Evolutionary conservation across 1,140 invertebrate species (phyloP), one percentile per base, ranked within the genome.

Genomic region (Danaus melanippus): DNA sequence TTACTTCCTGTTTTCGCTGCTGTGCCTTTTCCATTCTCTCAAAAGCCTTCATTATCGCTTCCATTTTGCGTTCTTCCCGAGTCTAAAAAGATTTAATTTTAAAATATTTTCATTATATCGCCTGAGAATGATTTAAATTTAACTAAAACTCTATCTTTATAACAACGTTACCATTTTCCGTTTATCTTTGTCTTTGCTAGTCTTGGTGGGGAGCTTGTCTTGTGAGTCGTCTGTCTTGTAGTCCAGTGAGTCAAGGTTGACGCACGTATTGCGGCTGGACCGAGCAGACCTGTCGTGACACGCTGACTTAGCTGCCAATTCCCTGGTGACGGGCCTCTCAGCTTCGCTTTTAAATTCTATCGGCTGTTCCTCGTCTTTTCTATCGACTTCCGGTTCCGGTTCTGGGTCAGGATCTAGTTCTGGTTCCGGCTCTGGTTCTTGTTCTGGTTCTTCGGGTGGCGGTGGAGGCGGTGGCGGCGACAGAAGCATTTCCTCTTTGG

Each of bases 11-110:
- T 67, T 93, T 93, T n/a, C 92, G 84, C 50, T 93, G 91, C 69
- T 94, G 90, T 10, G 92, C 92, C 64, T 94, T 94, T 66, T 95
- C 94, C 88, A 95, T 89, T 39, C 93, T 89, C 65, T 94, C 94
- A 80, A 99, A 96, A 0, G 96, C 95, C 74, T 96, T 95, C 91
- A 99, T 93, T 62, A 97, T 96, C 0, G 96, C 96, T 73, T 97
- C 95, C 89, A 99, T 92, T 87, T 99, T 99, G n/a, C 96, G 90
- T 72, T 99, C 97, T 83, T 99, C 97, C 4, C 96, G 87, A 2
- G 94, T 95, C 92, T 95, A 85, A 49, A 85, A 84, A 42, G 21
- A n/a, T n/a, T n/a, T n/a, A n/a, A n/a, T n/a, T 32, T 32, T 32
- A 7, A 8, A n/a, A n/a, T n/a, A 32, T 32, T 32, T 32, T 7